A percentile compares a stretch with the other conserved stretches of the same genome.
Evolutionary conservation across 2,797 vertebrate genomes (phyloP).

Genomic region (Onychomys leucogaster): DNA sequence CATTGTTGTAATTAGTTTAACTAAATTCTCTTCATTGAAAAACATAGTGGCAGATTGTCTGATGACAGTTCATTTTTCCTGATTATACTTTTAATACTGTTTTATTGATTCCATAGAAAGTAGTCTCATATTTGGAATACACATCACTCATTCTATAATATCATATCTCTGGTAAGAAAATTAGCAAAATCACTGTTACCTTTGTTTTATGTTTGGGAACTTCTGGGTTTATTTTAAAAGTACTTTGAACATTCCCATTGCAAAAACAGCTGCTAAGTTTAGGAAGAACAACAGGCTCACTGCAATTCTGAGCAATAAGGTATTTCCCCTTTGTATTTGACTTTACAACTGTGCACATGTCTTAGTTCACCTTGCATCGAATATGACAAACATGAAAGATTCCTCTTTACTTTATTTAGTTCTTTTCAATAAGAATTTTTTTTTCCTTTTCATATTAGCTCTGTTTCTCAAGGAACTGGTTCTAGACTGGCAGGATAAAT

Average conservation of each 20-base stretch:
- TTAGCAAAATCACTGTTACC: background rate
- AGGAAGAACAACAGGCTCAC: background rate
- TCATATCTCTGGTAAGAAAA: conserved; percentile 17
- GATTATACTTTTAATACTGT: conserved; percentile 70
- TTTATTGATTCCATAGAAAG: conserved; percentile 62
- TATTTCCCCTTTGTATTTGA: background rate
- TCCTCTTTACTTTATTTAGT: conserved; percentile 11
- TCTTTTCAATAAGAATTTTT: background rate
- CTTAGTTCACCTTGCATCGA: background rate
- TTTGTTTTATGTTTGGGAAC: background rate
- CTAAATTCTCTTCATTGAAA: conserved; percentile 65
- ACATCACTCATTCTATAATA: background rate
- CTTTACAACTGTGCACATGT: background rate
- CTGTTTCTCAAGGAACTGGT: background rate
- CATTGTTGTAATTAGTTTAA: conserved; percentile 71
- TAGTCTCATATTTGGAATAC: conserved; percentile 51
- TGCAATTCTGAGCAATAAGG: background rate
- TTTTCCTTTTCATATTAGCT: background rate
- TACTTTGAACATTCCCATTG: background rate
- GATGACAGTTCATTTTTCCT: conserved; percentile 74
- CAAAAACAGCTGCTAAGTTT: background rate
- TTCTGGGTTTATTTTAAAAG: background rate
- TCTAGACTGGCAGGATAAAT: background rate
- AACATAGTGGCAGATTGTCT: conserved; percentile 44
- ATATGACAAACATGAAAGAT: background rate